A percentile compares a stretch with the other conserved stretches of the same genome.
phyloP scores from a whole-genome alignment of 2,888 invertebrate species.

The Synergus itoensis region DNA sequence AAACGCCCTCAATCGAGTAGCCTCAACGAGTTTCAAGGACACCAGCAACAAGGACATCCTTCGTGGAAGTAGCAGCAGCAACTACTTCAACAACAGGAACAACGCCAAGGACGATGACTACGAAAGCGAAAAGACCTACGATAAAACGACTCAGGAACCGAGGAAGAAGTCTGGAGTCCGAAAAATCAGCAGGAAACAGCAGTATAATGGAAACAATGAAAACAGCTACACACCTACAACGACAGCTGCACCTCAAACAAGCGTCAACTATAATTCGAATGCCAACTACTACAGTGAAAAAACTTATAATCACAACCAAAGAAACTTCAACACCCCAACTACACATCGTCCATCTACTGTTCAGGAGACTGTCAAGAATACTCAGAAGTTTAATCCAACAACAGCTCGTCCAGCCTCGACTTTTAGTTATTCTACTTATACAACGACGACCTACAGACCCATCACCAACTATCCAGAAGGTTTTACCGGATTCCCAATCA shows the following conservation, averaged over 20 bases:
- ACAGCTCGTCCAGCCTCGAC: slow-evolving; percentile 74
- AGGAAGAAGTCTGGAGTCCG: slow-evolving; percentile 66
- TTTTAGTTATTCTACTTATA: slow-evolving; percentile 66
- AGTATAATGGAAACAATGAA: slow-evolving; percentile 60
- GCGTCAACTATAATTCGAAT: slow-evolving; percentile 43
- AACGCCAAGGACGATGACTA: slow-evolving; percentile 68
- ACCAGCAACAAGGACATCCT: slow-evolving; percentile 71
- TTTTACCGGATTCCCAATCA: slow-evolving; percentile 39
- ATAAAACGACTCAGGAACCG: slow-evolving; percentile 71
- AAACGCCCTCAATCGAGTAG: slow-evolving; percentile 67
- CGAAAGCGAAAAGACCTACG: slow-evolving; percentile 78
- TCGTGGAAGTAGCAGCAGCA: slow-evolving; percentile 68
- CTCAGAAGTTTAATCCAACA: slow-evolving; percentile 63
- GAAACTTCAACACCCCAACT: slow-evolving; percentile 51
- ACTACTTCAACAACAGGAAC: slow-evolving; percentile 54
- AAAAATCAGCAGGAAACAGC: slow-evolving; percentile 70
- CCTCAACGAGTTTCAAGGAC: slow-evolving; percentile 70
- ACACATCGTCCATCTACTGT: slow-evolving; percentile 46
- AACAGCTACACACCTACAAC: slow-evolving; percentile 60
- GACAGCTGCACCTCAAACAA: slow-evolving; percentile 60
- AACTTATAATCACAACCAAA: slow-evolving; percentile 51
- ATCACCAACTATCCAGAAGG: slow-evolving; percentile 66
- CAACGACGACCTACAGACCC: slow-evolving; percentile 67
- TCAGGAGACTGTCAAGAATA: slow-evolving; percentile 41
- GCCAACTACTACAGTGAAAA: slow-evolving; percentile 53